Evolutionary conservation across 1,140 invertebrate genomes (phyloP).

Genomic region (Stegodyphus dumicola): DNA sequence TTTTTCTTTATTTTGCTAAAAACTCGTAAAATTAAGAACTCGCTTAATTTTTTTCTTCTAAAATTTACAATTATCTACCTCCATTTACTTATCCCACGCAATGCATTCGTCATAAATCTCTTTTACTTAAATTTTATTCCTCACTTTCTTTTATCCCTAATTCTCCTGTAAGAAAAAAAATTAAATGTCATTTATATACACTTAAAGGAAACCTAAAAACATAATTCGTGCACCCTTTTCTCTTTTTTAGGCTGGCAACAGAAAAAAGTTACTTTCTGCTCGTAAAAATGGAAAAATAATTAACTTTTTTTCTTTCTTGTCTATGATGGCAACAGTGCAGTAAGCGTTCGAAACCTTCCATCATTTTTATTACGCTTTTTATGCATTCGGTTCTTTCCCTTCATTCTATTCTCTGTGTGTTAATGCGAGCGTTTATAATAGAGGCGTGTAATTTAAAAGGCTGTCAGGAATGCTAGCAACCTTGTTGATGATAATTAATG

Average conservation of each 20-base stretch:
- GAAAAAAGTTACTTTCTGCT: constrained; percentile 27
- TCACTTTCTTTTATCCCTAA: constrained; percentile 21
- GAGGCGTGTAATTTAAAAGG: constrained; percentile 54
- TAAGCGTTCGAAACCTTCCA: constrained; percentile 9
- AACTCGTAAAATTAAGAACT: too few species aligned
- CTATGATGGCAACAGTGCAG: constrained; percentile 44
- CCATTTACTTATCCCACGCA: neutral
- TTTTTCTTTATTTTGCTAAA: too few species aligned
- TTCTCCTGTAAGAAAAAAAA: constrained; percentile 17
- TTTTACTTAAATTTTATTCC: neutral
- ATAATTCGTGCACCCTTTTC: constrained; percentile 42
- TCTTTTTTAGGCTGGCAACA: neutral
- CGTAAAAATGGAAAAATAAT: constrained; percentile 59
- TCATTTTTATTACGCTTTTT: constrained; percentile 58
- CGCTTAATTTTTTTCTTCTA: too few species aligned
- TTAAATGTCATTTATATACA: constrained; percentile 57
- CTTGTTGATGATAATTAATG: constrained; percentile 57
- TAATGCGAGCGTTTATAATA: constrained; percentile 57
- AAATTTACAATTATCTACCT: too few species aligned
- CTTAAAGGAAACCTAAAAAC: constrained; percentile 54
- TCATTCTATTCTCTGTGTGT: constrained; percentile 10
- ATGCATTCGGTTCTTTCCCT: constrained; percentile 34
- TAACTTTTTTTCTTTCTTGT: constrained; percentile 53
- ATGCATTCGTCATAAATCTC: constrained; percentile 2
- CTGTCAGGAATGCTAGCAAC: constrained; percentile 44